Evolutionary conservation across 1,140 invertebrate genomes (phyloP), one percentile per base, ranked within the genome.

Genomic region (Amphibalanus amphitrite): DNA sequence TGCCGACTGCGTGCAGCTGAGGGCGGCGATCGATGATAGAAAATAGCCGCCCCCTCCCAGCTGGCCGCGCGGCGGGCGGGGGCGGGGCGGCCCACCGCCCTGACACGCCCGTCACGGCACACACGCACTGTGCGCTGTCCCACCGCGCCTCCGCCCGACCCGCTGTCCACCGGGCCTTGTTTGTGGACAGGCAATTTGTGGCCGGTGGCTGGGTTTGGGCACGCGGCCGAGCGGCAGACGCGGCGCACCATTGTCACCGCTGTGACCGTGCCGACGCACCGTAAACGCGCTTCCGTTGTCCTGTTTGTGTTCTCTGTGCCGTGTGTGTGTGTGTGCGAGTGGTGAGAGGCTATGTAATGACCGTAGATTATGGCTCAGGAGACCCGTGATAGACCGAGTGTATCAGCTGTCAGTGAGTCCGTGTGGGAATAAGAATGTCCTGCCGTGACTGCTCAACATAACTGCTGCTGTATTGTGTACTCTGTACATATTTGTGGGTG

Each of bases 41-140:
- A 59, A 59, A 59, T 59, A 59, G 47, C 47, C 10, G 47, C 6
- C 13, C 6, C 47, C 47, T 8, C 47, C 47, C 47, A 59, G 47
- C 47, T 59, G 47, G 23, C 33, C 33, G 4, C 4, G 33, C 33
- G 15, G n/a, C n/a, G n/a, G n/a, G n/a, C n/a, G n/a, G n/a, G 33
- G 33, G 33, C 33, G 33, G 33, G 33, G 15, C 33, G 33, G 33
- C 33, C 4, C 20, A 20, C 47, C 47, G 47, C 47, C 47, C 47
- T 59, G 47, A 23, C 47, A 38, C 33, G 33, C 33, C 33, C 33
- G 33, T 38, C 33, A 38, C 47, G 47, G 17, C 47, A 3, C 28
- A 69, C 69, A 15, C 68, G 3, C 74, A 38, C 28, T 75, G 8
- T n/a, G n/a, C n/a, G n/a, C n/a, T n/a, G 30, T 72, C 28, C 23